Conservation (phyloP, 2,888 invertebrate species). For the Oligia latruncula region DNA sequence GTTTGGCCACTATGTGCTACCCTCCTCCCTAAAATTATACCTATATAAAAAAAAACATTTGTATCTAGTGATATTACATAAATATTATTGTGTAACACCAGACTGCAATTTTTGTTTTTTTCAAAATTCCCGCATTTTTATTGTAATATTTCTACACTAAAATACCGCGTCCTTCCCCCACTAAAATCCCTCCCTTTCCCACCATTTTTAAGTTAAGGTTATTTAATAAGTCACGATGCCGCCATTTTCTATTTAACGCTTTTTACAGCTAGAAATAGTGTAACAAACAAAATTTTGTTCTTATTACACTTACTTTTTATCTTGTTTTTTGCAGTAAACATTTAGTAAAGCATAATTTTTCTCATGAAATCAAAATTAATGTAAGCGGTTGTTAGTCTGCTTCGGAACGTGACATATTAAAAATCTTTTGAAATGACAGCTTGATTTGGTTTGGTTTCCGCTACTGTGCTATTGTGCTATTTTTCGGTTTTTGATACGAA, state of each 20-base stretch:
- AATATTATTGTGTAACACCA: background rate
- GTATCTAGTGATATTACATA: background rate
- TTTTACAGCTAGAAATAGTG: conserved; percentile 16
- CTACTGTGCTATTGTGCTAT: conserved; percentile 90
- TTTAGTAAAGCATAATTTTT: background rate
- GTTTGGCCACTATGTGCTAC: background rate
- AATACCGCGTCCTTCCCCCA: conserved; percentile 86
- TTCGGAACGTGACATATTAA: conserved; percentile 78
- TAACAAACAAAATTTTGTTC: background rate
- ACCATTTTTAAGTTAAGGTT: conserved; percentile 81
- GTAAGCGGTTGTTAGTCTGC: conserved; percentile 46
- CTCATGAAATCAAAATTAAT: conserved; percentile 16
- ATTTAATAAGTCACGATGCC: conserved; percentile 72
- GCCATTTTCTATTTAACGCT: conserved; percentile 59
- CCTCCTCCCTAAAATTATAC: background rate
- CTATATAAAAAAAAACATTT: background rate
- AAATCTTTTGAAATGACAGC: conserved; percentile 88
- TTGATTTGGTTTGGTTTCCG: conserved; percentile 90
- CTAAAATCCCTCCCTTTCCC: conserved; percentile 82
- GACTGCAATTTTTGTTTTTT: conserved; percentile 14
- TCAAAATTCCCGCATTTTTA: conserved; percentile 76
- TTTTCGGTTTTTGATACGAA: conserved; percentile 86
- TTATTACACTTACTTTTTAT: background rate
- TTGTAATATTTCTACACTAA: conserved; percentile 74
- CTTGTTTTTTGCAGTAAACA: conserved; percentile 8